phyloP scores from a whole-genome alignment of 2,113 vertebrate genomes.

The Emydura subglobosa region DNA sequence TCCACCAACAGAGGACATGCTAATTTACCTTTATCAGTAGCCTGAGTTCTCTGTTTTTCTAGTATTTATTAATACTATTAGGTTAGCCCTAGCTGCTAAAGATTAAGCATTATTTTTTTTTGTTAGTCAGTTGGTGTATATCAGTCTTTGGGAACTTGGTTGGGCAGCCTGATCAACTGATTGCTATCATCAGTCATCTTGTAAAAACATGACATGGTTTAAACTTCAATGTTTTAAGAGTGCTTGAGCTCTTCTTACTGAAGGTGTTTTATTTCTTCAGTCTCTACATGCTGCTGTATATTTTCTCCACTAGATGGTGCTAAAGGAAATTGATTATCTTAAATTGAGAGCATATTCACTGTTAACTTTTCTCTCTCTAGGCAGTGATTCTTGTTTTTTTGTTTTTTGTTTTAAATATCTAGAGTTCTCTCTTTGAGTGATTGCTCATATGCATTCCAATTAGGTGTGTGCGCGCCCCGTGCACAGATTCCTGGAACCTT shows the following conservation, averaged over 20 bases:
- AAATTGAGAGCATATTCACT: neutral
- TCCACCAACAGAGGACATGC: neutral
- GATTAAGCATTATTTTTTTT: neutral
- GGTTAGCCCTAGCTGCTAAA: neutral
- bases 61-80: neutral
- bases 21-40: neutral
- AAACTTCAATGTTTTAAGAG: neutral
- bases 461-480: too few relatives aligned
- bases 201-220: neutral
- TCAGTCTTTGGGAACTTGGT: neutral
- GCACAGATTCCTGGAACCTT: too few relatives aligned
- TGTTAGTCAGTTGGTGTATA: neutral
- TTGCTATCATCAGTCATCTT: neutral
- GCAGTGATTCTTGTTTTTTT: neutral
- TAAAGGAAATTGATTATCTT: constrained; percentile 16
- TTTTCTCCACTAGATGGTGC: constrained; percentile 78
- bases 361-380: neutral
- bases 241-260: neutral
- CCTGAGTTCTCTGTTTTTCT: neutral
- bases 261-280: neutral
- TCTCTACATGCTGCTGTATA: neutral
- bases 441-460: too few relatives aligned
- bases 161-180: neutral
- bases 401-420: neutral
- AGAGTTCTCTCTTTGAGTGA: neutral